A percentile compares a stretch with the other conserved stretches of the same genome.
Evolutionary conservation across 2,797 vertebrate species (phyloP).

Genomic region (Erpetoichthys calabaricus): DNA sequence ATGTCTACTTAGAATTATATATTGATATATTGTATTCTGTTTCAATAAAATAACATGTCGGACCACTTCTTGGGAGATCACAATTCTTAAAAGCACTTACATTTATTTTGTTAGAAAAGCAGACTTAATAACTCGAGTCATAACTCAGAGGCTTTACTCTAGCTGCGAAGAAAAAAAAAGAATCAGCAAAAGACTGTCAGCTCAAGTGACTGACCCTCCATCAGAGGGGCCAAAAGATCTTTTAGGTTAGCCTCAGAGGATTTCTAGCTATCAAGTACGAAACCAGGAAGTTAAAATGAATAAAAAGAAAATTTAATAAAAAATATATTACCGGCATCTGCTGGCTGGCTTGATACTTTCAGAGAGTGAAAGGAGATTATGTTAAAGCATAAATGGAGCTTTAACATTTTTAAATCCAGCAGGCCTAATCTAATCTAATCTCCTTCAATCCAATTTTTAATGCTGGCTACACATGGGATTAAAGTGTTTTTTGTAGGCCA

Average conservation of each 20-base stretch:
- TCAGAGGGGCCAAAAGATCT: conserved; percentile 36
- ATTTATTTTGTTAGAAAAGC: conserved; percentile 46
- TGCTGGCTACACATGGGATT: conserved; percentile 91
- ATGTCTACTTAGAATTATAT: conserved; percentile 32
- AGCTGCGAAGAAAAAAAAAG: conserved; percentile 37
- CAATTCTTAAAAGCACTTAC: conserved; percentile 46
- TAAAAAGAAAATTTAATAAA: conserved; percentile 43
- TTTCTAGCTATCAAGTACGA: conserved; percentile 48
- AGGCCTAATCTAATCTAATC: conserved; percentile 96
- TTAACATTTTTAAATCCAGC: conserved; percentile 88
- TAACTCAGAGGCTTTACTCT: conserved; percentile 25
- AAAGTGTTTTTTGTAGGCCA: conserved; percentile 77
- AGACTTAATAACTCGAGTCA: conserved; percentile 37
- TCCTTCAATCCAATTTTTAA: conserved; percentile 96
- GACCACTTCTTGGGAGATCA: conserved; percentile 31
- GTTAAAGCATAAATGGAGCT: conserved; percentile 79
- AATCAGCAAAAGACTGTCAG: conserved; percentile 40
- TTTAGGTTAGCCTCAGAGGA: conserved; percentile 35
- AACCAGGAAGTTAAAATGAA: conserved; percentile 36
- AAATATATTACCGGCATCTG: conserved; percentile 52
- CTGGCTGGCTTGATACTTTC: conserved; percentile 56
- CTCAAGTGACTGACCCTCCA: conserved; percentile 28
- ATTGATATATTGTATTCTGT: conserved; percentile 30
- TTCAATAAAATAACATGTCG: conserved; percentile 22
- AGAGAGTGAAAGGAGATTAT: conserved; percentile 83